phyloP scores from a whole-genome alignment of 1,140 invertebrate species.

The Pygmarrhopalites habei region DNA sequence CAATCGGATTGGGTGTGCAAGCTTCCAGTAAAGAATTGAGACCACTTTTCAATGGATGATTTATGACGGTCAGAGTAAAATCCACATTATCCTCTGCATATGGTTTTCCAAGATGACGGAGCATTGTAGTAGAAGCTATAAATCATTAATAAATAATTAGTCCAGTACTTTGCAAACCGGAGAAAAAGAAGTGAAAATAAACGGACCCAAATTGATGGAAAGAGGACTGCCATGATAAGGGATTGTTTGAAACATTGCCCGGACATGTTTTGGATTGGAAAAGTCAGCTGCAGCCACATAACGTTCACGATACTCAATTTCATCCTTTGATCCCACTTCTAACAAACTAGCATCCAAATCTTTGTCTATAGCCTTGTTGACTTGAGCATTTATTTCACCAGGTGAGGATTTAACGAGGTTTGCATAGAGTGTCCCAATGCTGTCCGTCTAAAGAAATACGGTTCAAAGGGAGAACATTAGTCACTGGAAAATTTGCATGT shows the following conservation, averaged over 20 bases:
- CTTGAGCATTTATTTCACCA: neutral
- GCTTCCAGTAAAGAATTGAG: slow-evolving; percentile 28
- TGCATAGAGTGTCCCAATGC: neutral
- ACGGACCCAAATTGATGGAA: slow-evolving; percentile 51
- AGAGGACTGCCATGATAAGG: slow-evolving; percentile 61
- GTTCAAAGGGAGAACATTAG: too few relatives aligned
- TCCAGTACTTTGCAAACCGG: too few relatives aligned
- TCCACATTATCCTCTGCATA: slow-evolving; percentile 31
- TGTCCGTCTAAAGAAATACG: neutral
- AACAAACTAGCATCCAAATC: neutral
- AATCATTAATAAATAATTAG: too few relatives aligned
- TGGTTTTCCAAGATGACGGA: too few relatives aligned
- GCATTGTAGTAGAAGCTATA: neutral
- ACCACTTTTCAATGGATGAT: slow-evolving; percentile 56
- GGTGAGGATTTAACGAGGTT: neutral
- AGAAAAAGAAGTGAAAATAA: too few relatives aligned
- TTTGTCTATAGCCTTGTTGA: neutral
- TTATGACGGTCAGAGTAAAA: slow-evolving; percentile 53
- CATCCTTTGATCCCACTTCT: neutral
- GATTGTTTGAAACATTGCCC: slow-evolving; percentile 47
- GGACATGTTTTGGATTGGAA: neutral
- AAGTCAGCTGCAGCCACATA: slow-evolving; percentile 35
- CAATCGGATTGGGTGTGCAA: slow-evolving; percentile 10
- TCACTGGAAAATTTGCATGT: too few relatives aligned
- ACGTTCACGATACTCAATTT: slow-evolving; percentile 15